These are phyloP conservation scores for Caenorhabditis remanei DNA, from an alignment of 1,140 invertebrate genomes.

Conservation along the genomic window DNA sequence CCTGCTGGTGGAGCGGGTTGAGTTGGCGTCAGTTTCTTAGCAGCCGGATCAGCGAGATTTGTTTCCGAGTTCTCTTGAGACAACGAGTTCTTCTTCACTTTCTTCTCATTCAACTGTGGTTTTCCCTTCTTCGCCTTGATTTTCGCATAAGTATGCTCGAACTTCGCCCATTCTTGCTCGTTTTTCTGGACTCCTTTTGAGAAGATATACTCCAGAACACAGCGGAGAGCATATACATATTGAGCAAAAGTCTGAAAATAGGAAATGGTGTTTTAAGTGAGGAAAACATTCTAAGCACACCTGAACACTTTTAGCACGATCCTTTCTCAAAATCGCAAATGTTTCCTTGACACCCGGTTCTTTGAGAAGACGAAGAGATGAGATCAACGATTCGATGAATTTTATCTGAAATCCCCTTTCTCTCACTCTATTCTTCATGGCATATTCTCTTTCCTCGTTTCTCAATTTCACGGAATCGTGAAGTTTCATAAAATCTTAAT, in stretches of 20 bases:
- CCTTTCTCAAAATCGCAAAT: constrained; percentile 10
- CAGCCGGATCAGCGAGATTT: not conserved
- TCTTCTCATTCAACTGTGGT: not conserved
- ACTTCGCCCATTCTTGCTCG: constrained; percentile 22
- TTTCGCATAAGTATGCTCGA: constrained; percentile 30
- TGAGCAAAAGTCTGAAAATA: constrained; percentile 28
- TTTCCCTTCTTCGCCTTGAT: not conserved
- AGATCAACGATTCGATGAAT: constrained; percentile 22
- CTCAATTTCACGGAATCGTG: not conserved
- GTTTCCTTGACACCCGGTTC: not conserved
- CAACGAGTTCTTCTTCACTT: not conserved
- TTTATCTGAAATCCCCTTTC: constrained; percentile 2
- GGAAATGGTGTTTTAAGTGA: not conserved
- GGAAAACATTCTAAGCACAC: not conserved
- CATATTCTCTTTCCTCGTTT: no score
- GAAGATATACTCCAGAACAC: constrained; percentile 33
- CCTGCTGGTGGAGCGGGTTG: not conserved
- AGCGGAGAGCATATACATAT: constrained; percentile 27
- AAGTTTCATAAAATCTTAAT: not conserved
- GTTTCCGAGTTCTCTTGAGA: constrained; percentile 8
- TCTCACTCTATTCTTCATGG: no score
- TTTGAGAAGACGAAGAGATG: not conserved
- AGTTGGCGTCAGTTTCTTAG: not conserved
- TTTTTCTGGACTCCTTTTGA: constrained; percentile 29
- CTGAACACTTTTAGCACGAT: constrained; percentile 45